A percentile compares a stretch with the other conserved stretches of the same genome.
Evolutionary conservation across 2,113 vertebrate genomes (phyloP).

Genomic region (Osmerus eperlanus): DNA sequence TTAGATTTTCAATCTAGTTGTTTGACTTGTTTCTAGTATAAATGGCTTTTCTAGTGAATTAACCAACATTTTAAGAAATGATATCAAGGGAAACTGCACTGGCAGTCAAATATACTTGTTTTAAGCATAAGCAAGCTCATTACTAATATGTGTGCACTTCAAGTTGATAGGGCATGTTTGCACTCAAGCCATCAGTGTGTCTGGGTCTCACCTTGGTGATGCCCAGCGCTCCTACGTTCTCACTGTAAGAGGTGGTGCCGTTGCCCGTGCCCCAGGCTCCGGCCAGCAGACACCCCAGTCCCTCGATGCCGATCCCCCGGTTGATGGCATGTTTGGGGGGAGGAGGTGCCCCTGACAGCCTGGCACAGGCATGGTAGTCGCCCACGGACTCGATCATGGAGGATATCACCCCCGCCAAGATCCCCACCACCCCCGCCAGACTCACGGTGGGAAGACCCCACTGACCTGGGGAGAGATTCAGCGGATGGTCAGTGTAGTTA

Average conservation of each 20-base stretch:
- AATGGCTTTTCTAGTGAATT: too few relatives aligned
- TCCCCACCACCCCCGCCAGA: constrained; percentile 88
- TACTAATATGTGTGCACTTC: too few relatives aligned
- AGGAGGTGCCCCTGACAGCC: constrained; percentile 84
- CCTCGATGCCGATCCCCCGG: constrained; percentile 90
- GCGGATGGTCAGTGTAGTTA: too few relatives aligned
- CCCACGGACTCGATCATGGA: constrained; percentile 96
- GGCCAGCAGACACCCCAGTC: constrained; percentile 88
- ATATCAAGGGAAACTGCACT: not conserved
- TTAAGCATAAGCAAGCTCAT: too few relatives aligned
- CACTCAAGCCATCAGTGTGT: too few relatives aligned
- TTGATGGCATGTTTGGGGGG: constrained; percentile 88
- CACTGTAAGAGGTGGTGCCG: constrained; percentile 93
- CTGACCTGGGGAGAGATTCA: constrained; percentile 75
- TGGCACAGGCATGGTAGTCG: constrained; percentile 92
- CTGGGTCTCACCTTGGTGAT: constrained; percentile 84
- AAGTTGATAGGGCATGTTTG: too few relatives aligned
- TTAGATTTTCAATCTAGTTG: too few relatives aligned
- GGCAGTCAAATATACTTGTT: too few relatives aligned
- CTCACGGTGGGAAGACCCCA: constrained; percentile 92
- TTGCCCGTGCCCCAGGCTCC: constrained; percentile 94
- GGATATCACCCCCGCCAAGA: constrained; percentile 88
- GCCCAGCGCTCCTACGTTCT: constrained; percentile 89
- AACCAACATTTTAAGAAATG: not conserved
- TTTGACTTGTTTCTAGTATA: too few relatives aligned